Evolutionary conservation across 2,888 invertebrate species (phyloP).

Genomic region (Copidosoma aretas): DNA sequence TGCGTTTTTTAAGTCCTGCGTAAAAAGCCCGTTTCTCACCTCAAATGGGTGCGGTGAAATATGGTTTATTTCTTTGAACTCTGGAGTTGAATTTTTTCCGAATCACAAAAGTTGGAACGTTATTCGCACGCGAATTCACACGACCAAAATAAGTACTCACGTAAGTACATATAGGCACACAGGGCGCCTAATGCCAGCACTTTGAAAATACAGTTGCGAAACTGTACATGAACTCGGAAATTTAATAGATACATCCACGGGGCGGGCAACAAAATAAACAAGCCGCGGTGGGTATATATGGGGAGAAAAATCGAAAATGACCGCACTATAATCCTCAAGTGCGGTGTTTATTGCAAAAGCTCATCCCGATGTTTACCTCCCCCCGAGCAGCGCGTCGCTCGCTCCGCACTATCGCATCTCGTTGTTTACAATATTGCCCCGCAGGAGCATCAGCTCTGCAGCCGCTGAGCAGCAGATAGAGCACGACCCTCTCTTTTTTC

Average conservation of each 20-base stretch:
- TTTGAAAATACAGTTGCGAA: no score
- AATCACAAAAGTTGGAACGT: no score
- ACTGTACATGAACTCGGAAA: conserved; percentile 26
- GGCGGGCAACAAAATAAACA: conserved; percentile 11
- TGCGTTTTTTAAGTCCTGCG: no score
- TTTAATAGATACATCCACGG: conserved; percentile 27
- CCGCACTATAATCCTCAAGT: conserved; percentile 16
- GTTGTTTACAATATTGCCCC: conserved; percentile 42
- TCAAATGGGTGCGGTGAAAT: no score
- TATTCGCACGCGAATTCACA: no score
- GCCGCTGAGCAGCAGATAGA: background rate
- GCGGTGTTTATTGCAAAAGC: conserved; percentile 27
- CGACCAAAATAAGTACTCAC: no score
- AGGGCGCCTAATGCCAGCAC: no score
- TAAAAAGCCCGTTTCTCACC: no score
- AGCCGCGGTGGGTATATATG: background rate
- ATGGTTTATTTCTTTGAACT: no score
- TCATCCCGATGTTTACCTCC: conserved; percentile 24
- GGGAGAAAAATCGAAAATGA: background rate
- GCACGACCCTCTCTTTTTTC: background rate
- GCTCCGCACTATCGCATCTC: conserved; percentile 35
- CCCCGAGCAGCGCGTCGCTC: background rate
- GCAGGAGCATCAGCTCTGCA: background rate
- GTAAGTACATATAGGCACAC: no score
- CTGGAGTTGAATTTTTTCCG: no score